These are phyloP conservation scores for Orientallactaga bullata DNA, from an alignment of 2,113 vertebrate species.

Conservation along the genomic window DNA sequence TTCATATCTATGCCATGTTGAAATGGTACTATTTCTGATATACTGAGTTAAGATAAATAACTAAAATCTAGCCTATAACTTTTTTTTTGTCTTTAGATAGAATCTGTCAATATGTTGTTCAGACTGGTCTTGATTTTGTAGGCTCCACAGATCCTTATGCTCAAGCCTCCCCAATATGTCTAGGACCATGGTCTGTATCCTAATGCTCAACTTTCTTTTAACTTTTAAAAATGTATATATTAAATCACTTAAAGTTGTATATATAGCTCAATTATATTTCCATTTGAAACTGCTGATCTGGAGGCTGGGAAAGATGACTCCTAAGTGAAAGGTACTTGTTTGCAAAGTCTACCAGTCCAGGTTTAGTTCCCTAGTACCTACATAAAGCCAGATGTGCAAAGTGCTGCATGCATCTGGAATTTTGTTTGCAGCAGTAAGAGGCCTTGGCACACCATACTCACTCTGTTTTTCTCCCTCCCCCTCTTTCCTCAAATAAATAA, in stretches of 20 bases:
- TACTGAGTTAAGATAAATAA: slow-evolving; percentile 13
- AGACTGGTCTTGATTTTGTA: not conserved
- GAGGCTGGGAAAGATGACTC: too few relatives aligned
- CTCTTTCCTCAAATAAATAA: too few relatives aligned
- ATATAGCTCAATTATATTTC: slow-evolving; percentile 21
- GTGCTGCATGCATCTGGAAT: too few relatives aligned
- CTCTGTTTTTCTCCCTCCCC: too few relatives aligned
- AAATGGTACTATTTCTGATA: slow-evolving; percentile 55
- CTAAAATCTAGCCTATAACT: not conserved
- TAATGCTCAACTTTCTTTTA: not conserved
- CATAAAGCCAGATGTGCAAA: too few relatives aligned
- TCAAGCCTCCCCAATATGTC: not conserved
- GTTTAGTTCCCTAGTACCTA: too few relatives aligned
- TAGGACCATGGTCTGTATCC: not conserved
- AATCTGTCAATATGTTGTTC: not conserved
- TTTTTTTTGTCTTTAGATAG: not conserved
- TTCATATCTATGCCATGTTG: slow-evolving; percentile 15
- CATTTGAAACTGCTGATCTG: not conserved
- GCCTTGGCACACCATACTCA: too few relatives aligned
- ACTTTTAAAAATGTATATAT: slow-evolving; percentile 34
- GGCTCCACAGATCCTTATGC: not conserved
- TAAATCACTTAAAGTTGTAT: slow-evolving; percentile 24
- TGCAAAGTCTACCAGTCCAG: too few relatives aligned
- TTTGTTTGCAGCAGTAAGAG: too few relatives aligned
- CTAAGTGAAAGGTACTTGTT: too few relatives aligned